Evolutionary conservation across 2,113 vertebrate genomes (phyloP), one percentile per base, ranked within the genome.

Genomic region (Mesoclemmys tuberculata): DNA sequence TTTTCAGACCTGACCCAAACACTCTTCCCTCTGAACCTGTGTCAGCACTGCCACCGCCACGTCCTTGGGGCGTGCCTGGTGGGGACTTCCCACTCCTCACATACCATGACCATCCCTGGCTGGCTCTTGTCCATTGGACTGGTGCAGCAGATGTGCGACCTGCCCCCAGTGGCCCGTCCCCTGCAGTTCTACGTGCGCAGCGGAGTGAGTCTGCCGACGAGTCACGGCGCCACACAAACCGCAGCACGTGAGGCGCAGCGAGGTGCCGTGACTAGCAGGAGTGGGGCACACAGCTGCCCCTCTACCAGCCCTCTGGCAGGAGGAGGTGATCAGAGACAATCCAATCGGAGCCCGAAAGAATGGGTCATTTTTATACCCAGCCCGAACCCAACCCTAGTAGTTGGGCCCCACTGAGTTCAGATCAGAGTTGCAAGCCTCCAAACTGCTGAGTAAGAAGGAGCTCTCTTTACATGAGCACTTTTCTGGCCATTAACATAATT

Each of bases 401-500:
- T 68, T 68, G 16, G 35, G 64, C 21, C 35, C 35, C 16, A 4
- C 38, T 2, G 18, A n/a, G 64, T 68, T 68, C 64, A 21, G 14
- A 16, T n/a, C 35, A 68, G 64, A n/a, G 35, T n/a, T n/a, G 31
- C 31, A n/a, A 64, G 14, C 16, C 4, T 44, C 74, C 13, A 44
- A 27, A 46, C 22, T 44, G 24, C 35, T 71, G 64, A 71, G 35
- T 71, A 71, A 71, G 64, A 71, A 71, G 64, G 41, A 27, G 24
- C 19, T 38, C 9, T 68, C 18, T 68, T 35, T 61, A 2, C 26
- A 2, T 4, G 41, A 21, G 84, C 78, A 10, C n/a, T 52, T 55
- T 86, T n/a, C 74, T 71, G 24, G 82, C 82, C 49, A 9, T 29
- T 10, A 58, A 24, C 24, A 0, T 0, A 0, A n/a, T 64, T 52